Conservation (phyloP, 2,888 invertebrate genomes). For the Drosophila phalerata region DNA sequence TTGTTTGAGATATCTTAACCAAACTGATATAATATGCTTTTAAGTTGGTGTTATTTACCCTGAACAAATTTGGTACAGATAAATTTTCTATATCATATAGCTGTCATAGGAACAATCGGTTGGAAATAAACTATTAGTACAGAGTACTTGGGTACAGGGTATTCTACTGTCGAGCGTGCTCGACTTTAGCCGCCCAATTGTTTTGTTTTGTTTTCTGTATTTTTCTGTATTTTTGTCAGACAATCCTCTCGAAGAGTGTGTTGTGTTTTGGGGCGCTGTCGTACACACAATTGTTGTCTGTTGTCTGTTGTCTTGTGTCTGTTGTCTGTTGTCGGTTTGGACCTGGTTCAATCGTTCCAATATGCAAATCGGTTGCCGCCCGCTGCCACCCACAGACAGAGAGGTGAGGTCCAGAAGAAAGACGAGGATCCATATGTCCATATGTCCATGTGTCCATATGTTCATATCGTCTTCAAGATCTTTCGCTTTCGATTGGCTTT, state of each 20-base stretch:
- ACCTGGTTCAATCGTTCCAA: conserved; percentile 71
- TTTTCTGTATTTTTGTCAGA: conserved; percentile 44
- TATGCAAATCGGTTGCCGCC: conserved; percentile 72
- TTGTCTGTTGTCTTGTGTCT: conserved; percentile 43
- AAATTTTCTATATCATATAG: too few relatives aligned
- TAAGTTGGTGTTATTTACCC: too few relatives aligned
- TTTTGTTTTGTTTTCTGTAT: neutral
- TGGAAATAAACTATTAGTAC: too few relatives aligned
- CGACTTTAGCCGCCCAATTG: too few relatives aligned
- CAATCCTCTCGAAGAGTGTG: conserved; percentile 49
- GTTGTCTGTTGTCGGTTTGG: conserved; percentile 41
- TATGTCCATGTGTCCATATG: conserved; percentile 53
- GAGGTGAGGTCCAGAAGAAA: conserved; percentile 17
- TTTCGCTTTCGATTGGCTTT: conserved; percentile 75
- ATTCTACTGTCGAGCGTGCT: too few relatives aligned
- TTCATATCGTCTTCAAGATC: conserved; percentile 61
- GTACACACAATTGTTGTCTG: conserved; percentile 62
- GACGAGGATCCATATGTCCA: conserved; percentile 66
- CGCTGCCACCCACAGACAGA: conserved; percentile 77
- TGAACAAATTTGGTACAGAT: too few relatives aligned
- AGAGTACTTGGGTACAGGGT: too few relatives aligned
- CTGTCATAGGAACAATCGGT: too few relatives aligned
- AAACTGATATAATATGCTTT: too few relatives aligned
- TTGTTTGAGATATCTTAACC: too few relatives aligned
- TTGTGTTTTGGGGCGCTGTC: conserved; percentile 50